Conservation (phyloP, 2,797 vertebrate species). For the Alosa sapidissima region DNA sequence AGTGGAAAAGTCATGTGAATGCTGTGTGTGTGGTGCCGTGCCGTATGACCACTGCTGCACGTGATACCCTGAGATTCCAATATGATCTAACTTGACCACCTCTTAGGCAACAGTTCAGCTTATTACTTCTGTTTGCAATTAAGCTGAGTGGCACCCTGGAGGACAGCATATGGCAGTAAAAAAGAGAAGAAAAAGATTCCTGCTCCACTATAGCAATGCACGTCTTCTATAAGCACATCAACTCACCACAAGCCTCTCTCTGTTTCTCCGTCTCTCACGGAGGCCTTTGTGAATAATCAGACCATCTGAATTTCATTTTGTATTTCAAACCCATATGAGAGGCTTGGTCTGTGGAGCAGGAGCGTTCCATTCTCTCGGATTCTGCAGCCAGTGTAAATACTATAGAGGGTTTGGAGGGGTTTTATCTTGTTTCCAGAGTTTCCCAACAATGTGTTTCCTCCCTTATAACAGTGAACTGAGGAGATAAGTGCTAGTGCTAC, state of each 20-base stretch:
- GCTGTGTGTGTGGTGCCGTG: not conserved
- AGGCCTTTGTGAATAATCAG: not conserved
- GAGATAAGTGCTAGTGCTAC: not conserved
- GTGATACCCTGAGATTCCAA: not conserved
- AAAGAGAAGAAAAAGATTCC: not conserved
- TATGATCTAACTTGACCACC: not conserved
- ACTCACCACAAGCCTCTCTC: not conserved
- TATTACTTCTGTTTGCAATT: slow-evolving; percentile 10
- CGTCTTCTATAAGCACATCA: not conserved
- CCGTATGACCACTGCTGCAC: not conserved
- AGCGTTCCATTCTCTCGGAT: not conserved
- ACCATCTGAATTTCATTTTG: not conserved
- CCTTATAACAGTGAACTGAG: not conserved
- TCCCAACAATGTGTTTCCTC: not conserved
- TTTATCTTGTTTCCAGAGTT: not conserved
- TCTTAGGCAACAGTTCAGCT: not conserved
- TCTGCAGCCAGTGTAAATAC: not conserved
- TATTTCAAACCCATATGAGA: not conserved
- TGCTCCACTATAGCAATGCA: not conserved
- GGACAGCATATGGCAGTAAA: not conserved
- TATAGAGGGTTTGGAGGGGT: not conserved
- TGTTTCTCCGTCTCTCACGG: not conserved
- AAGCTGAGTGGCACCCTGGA: not conserved
- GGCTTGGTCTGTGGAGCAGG: no score
- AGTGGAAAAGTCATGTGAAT: not conserved